Evolutionary conservation across 2,888 invertebrate genomes (phyloP).

Genomic region (Ernsta delagoae): DNA sequence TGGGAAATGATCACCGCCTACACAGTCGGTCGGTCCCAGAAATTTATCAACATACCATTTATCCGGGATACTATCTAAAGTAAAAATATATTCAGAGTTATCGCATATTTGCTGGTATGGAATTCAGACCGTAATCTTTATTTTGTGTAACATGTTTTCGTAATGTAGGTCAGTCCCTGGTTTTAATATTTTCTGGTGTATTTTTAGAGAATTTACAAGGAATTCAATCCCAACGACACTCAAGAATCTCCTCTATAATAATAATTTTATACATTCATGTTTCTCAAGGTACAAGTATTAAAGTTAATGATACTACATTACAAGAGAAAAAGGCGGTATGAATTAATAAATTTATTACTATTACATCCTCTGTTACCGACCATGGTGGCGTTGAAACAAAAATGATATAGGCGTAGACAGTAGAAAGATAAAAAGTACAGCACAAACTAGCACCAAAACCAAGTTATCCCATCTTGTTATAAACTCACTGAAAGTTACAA

Average conservation of each 20-base stretch:
- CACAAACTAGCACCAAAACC: constrained; percentile 50
- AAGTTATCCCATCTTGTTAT: constrained; percentile 50
- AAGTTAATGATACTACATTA: too few relatives aligned
- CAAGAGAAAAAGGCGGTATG: neutral
- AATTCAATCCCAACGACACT: neutral
- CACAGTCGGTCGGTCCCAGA: neutral
- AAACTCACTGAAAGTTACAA: constrained; percentile 1
- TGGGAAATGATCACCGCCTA: neutral
- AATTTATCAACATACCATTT: neutral
- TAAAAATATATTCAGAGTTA: constrained; percentile 12
- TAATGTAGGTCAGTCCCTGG: neutral
- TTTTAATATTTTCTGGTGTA: neutral
- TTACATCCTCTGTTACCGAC: constrained; percentile 52
- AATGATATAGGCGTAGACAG: constrained; percentile 51
- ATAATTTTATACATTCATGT: too few relatives aligned
- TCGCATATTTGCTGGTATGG: constrained; percentile 9
- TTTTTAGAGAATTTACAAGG: neutral
- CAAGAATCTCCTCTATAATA: neutral
- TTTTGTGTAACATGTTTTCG: constrained; percentile 10
- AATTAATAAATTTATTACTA: constrained; percentile 39
- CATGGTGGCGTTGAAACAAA: constrained; percentile 45
- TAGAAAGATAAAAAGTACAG: constrained; percentile 50
- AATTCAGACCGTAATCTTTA: constrained; percentile 10
- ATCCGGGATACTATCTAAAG: neutral
- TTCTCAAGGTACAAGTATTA: too few relatives aligned